Conservation (phyloP, 2,888 invertebrate species). For the Terebella lapidaria region DNA sequence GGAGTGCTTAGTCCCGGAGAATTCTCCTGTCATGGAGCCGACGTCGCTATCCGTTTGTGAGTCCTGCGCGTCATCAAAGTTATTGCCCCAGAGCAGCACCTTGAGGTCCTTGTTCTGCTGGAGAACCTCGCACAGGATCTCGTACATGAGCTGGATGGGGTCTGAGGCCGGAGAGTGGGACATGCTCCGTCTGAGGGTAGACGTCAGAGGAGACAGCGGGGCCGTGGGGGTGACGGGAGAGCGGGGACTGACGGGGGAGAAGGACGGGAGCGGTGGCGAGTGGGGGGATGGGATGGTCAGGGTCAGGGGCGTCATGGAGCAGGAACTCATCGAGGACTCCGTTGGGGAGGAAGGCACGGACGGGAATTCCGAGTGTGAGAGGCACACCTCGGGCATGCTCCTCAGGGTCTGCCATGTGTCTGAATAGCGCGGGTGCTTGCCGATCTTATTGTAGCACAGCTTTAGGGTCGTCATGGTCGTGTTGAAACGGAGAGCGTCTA, state of each 20-base stretch:
- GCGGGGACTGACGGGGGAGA: neutral
- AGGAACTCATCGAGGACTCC: neutral
- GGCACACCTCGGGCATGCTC: neutral
- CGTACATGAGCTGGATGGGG: slow-evolving; percentile 28
- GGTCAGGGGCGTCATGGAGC: neutral
- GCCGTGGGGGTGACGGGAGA: no score
- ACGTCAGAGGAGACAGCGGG: neutral
- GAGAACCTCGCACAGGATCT: slow-evolving; percentile 41
- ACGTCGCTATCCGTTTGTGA: neutral
- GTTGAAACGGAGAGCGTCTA: slow-evolving; percentile 43
- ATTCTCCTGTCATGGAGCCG: no score
- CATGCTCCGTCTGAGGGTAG: neutral
- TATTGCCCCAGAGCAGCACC: slow-evolving; percentile 48
- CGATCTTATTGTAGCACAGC: slow-evolving; percentile 47
- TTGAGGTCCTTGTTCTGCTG: slow-evolving; percentile 45
- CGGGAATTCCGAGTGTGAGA: neutral
- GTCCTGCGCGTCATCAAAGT: slow-evolving; percentile 24
- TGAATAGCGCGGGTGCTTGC: no score
- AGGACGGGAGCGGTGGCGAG: neutral
- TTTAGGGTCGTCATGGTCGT: slow-evolving; percentile 39
- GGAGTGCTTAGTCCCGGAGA: no score
- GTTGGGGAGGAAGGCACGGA: neutral
- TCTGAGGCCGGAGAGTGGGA: neutral
- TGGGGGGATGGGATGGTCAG: neutral
- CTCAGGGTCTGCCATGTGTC: neutral